Evolutionary conservation across 2,888 invertebrate species (phyloP).

Genomic region (Tortrix viridana): DNA sequence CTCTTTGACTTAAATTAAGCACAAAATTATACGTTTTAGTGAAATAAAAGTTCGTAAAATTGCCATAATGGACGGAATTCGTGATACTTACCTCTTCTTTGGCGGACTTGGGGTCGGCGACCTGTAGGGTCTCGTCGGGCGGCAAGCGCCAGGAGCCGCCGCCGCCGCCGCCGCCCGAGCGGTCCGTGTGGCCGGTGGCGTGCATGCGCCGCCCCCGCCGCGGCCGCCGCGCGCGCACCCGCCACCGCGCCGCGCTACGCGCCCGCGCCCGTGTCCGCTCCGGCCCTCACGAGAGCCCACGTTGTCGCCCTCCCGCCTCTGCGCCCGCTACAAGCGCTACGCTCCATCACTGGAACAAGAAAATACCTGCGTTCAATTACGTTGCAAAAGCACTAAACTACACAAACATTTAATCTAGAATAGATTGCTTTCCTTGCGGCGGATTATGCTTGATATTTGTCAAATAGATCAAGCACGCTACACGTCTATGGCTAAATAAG

Average conservation of each 20-base stretch:
- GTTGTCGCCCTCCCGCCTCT: slow-evolving; percentile 55
- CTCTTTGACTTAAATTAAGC: too few species aligned
- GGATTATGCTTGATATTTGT: too few species aligned
- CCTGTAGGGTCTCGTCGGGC: slow-evolving; percentile 96
- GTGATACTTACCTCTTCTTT: slow-evolving; percentile 86
- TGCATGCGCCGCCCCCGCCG: slow-evolving; percentile 90
- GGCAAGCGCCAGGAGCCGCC: slow-evolving; percentile 93
- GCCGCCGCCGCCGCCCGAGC: slow-evolving; percentile 87
- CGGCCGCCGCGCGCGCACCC: slow-evolving; percentile 85
- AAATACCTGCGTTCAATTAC: background rate
- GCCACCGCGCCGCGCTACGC: slow-evolving; percentile 83
- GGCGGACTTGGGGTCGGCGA: slow-evolving; percentile 92
- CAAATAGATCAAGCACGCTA: too few species aligned
- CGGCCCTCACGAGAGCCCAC: slow-evolving; percentile 46
- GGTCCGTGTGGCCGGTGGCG: slow-evolving; percentile 94
- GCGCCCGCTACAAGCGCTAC: slow-evolving; percentile 53
- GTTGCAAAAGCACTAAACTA: too few species aligned
- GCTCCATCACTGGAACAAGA: slow-evolving; percentile 61
- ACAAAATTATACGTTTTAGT: too few species aligned
- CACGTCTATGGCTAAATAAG: too few species aligned
- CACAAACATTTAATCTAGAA: too few species aligned
- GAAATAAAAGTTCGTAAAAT: too few species aligned
- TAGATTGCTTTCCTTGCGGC: too few species aligned
- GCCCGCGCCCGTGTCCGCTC: slow-evolving; percentile 56
- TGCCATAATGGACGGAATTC: too few species aligned